Conservation (phyloP, 2,888 invertebrate species). For the Drosophila formosana region DNA sequence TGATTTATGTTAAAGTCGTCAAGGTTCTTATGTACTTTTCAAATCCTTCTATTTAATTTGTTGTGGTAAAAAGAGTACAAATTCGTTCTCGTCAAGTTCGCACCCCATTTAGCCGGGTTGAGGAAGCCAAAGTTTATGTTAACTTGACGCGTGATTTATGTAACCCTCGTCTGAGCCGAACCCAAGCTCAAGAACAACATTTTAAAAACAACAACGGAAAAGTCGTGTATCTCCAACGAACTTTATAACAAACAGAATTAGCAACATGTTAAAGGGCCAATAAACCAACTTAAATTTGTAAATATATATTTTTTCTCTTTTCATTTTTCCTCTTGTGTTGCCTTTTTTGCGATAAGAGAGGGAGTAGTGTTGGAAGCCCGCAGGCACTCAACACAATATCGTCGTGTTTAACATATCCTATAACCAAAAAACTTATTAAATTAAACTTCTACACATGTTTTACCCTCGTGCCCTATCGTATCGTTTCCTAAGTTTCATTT, state of each 20-base stretch:
- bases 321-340: constrained; percentile 43
- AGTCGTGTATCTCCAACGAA: constrained; percentile 26
- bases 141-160: constrained; percentile 77
- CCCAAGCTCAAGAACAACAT: constrained; percentile 9
- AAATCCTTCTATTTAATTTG: constrained; percentile 14
- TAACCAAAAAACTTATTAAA: constrained; percentile 75
- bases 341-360: constrained; percentile 16
- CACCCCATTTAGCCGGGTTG: neutral
- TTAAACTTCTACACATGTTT: constrained; percentile 80
- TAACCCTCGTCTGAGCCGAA: constrained; percentile 31
- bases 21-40: neutral
- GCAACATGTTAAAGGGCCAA: constrained; percentile 56
- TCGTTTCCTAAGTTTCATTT: constrained; percentile 39
- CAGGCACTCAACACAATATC: constrained; percentile 47
- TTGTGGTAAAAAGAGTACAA: constrained; percentile 42
- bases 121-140: constrained; percentile 66
- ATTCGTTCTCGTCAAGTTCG: constrained; percentile 16
- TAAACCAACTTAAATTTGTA: constrained; percentile 47
- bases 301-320: constrained; percentile 24
- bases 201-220: constrained; percentile 31
- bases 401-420: constrained; percentile 75
- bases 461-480: constrained; percentile 28
- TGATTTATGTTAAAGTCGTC: constrained; percentile 28
- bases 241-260: constrained; percentile 77
- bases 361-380: constrained; percentile 11